Evolutionary conservation across 2,113 vertebrate species (phyloP).

Genomic region (Mus pahari): DNA sequence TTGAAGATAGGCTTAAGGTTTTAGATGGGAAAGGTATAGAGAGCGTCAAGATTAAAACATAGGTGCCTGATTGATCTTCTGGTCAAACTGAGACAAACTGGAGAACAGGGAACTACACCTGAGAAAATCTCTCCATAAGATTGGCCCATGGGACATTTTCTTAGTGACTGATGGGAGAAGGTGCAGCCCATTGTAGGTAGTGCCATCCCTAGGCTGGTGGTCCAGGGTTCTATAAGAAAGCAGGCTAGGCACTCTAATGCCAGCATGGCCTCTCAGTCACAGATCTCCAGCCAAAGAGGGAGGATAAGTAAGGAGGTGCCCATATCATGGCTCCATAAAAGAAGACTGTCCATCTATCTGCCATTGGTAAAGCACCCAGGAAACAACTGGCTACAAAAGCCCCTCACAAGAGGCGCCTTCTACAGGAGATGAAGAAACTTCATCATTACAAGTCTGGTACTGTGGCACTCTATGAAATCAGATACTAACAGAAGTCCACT

Average conservation of each 20-base stretch:
- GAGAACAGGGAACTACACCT: not conserved
- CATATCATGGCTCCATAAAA: not conserved
- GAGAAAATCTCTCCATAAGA: not conserved
- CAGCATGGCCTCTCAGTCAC: not conserved
- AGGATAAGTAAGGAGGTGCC: not conserved
- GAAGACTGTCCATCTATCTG: not conserved
- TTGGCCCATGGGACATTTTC: not conserved
- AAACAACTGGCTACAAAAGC: not conserved
- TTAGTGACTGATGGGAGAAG: not conserved
- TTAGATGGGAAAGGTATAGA: constrained; percentile 13
- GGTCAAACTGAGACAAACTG: not conserved
- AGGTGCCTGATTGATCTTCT: not conserved
- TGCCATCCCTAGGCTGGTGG: not conserved
- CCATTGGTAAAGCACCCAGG: not conserved
- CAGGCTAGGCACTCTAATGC: not conserved
- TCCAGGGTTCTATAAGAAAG: not conserved
- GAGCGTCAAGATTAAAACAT: constrained; percentile 37
- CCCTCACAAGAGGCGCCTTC: not conserved
- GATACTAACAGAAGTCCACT: not conserved
- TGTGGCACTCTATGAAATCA: not conserved
- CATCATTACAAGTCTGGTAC: not conserved
- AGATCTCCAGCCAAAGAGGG: not conserved
- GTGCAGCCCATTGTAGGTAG: not conserved
- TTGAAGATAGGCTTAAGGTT: constrained; percentile 34
- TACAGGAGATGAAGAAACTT: not conserved